These are phyloP conservation scores for Hypolimnas misippus DNA, from an alignment of 2,888 invertebrate genomes.

Conservation along the genomic window DNA sequence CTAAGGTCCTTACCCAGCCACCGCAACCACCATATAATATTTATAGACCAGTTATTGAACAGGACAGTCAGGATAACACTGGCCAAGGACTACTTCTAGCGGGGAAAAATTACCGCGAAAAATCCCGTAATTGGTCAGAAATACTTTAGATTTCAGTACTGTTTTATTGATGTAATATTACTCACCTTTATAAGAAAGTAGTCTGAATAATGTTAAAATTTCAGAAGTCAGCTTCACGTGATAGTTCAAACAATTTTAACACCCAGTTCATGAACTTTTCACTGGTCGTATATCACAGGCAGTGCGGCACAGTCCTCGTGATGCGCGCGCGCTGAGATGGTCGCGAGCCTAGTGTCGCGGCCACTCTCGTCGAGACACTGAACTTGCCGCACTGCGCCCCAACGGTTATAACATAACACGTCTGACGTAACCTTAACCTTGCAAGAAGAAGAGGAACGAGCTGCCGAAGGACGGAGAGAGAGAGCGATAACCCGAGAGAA, in stretches of 20 bases:
- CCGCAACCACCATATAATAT: constrained; percentile 64
- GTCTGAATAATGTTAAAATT: constrained; percentile 49
- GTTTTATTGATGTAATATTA: constrained; percentile 35
- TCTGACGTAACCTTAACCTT: constrained; percentile 85
- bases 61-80: constrained; percentile 52
- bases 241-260: constrained; percentile 79
- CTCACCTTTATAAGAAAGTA: constrained; percentile 62
- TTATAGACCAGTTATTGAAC: constrained; percentile 74
- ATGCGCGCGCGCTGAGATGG: constrained; percentile 62
- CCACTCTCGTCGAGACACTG: constrained; percentile 83
- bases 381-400: constrained; percentile 82
- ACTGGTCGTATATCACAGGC: constrained; percentile 80
- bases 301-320: constrained; percentile 69
- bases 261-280: constrained; percentile 82
- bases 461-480: constrained; percentile 83
- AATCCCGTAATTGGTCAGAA: constrained; percentile 21
- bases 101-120: constrained; percentile 28
- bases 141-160: not conserved
- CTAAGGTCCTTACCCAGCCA: constrained; percentile 50
- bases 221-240: constrained; percentile 64
- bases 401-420: constrained; percentile 85
- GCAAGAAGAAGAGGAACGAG: constrained; percentile 83
- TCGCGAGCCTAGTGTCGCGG: constrained; percentile 79
- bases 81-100: constrained; percentile 41
- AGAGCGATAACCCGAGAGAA: constrained; percentile 79